phyloP scores from a whole-genome alignment of 2,888 invertebrate genomes.

The Silvanus unidentatus region DNA sequence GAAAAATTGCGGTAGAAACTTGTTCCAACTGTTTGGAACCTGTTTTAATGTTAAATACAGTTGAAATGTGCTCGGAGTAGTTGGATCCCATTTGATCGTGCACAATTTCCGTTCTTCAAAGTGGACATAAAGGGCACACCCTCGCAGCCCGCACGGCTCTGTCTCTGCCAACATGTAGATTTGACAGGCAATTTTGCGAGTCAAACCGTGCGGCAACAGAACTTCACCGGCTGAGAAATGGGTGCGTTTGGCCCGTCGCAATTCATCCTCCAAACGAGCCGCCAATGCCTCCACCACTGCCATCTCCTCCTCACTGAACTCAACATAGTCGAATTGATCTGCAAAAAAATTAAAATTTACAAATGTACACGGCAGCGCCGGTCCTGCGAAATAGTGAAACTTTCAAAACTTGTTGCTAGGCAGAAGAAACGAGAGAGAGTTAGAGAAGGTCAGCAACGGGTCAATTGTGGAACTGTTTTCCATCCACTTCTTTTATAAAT shows the following conservation, averaged over 20 bases:
- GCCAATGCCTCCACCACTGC: conserved; percentile 58
- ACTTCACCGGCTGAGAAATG: conserved; percentile 75
- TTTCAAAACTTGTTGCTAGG: too few species aligned
- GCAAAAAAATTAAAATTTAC: too few species aligned
- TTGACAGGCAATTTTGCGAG: conserved; percentile 72
- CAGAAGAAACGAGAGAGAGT: too few species aligned
- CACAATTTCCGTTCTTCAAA: conserved; percentile 74
- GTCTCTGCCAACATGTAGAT: conserved; percentile 78
- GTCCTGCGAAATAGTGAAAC: too few species aligned
- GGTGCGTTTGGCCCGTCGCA: conserved; percentile 74
- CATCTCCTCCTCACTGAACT: too few species aligned
- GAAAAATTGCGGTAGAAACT: conserved; percentile 76
- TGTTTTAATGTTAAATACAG: conserved; percentile 81
- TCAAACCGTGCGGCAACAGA: conserved; percentile 75
- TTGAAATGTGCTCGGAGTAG: conserved; percentile 84
- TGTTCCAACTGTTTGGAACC: conserved; percentile 76
- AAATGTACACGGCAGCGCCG: too few species aligned
- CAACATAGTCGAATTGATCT: too few species aligned
- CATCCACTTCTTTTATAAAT: too few species aligned
- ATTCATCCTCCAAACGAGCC: conserved; percentile 68
- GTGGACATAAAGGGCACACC: conserved; percentile 79
- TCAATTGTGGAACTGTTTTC: too few species aligned
- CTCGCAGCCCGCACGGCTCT: conserved; percentile 84
- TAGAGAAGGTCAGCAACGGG: too few species aligned
- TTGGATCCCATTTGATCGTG: conserved; percentile 77